Percentiles rank a stretch among this genome's conserved stretches.
These are phyloP conservation scores for Caloenas nicobarica DNA, from an alignment of 2,113 vertebrate species.

Conservation along the genomic window DNA sequence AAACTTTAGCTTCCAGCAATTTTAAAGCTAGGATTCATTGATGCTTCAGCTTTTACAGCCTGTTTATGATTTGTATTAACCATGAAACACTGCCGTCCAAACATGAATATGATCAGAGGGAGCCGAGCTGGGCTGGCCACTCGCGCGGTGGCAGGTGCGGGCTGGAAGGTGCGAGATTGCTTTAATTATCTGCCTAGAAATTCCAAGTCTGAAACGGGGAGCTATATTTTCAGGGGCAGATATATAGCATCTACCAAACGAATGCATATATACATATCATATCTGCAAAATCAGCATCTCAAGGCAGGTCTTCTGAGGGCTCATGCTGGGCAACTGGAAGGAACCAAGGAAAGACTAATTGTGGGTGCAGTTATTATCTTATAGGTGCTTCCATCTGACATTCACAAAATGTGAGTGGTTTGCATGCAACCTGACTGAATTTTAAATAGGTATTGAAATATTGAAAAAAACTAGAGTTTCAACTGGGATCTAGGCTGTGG, in stretches of 20 bases:
- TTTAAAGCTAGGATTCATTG: conserved; percentile 58
- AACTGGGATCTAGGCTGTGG: not conserved
- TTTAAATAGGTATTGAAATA: not conserved
- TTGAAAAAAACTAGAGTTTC: not conserved
- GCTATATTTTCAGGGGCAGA: not conserved
- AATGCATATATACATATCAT: not conserved
- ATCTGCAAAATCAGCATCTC: not conserved
- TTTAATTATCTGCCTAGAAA: conserved; percentile 39
- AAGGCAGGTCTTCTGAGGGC: not conserved
- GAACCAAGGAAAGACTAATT: not conserved
- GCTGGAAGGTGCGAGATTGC: not conserved
- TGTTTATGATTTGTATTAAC: conserved; percentile 64
- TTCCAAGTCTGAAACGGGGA: not conserved
- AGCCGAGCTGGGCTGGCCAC: not conserved
- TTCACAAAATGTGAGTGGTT: not conserved
- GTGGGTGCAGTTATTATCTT: not conserved
- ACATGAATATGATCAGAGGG: not conserved
- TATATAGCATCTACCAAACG: not conserved
- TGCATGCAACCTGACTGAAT: not conserved
- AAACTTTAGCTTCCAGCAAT: conserved; percentile 68
- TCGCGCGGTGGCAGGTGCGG: not conserved
- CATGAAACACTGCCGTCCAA: not conserved
- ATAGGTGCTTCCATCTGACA: not conserved
- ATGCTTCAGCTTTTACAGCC: conserved; percentile 13
- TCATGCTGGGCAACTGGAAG: not conserved